phyloP scores from a whole-genome alignment of 2,888 invertebrate species.

The Xylota segnis region DNA sequence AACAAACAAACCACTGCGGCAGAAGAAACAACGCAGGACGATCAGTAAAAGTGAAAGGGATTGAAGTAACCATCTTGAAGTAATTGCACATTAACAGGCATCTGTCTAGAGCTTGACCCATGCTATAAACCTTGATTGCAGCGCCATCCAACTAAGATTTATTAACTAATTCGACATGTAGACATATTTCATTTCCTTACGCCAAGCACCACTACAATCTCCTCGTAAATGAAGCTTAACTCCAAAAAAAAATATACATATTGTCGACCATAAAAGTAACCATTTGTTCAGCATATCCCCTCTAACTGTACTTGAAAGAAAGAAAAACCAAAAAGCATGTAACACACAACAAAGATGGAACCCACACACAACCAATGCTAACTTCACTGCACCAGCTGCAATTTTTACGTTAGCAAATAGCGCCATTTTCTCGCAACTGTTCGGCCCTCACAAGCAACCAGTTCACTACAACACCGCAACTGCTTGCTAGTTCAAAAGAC shows the following conservation, averaged over 20 bases:
- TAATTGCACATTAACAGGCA: no score
- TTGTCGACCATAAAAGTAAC: background rate
- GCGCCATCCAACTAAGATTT: background rate
- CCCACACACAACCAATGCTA: slow-evolving; percentile 10
- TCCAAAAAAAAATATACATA: background rate
- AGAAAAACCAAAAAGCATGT: slow-evolving; percentile 13
- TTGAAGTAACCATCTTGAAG: no score
- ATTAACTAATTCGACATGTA: background rate
- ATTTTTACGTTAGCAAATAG: slow-evolving; percentile 41
- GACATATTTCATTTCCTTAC: background rate
- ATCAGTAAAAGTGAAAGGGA: no score
- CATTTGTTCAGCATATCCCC: background rate
- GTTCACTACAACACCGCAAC: background rate
- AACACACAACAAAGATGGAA: slow-evolving; percentile 37
- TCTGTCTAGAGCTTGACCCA: no score
- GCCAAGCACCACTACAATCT: background rate
- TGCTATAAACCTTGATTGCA: no score
- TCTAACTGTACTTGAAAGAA: slow-evolving; percentile 27
- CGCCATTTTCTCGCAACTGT: slow-evolving; percentile 1
- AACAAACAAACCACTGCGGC: no score
- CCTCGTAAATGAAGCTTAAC: background rate
- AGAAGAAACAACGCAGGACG: no score
- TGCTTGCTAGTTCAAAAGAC: slow-evolving; percentile 38
- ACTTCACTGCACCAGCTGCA: slow-evolving; percentile 20
- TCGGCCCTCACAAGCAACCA: background rate